These are phyloP conservation scores for Capreolus pygargus DNA, from an alignment of 2,113 vertebrate species.

Conservation along the genomic window DNA sequence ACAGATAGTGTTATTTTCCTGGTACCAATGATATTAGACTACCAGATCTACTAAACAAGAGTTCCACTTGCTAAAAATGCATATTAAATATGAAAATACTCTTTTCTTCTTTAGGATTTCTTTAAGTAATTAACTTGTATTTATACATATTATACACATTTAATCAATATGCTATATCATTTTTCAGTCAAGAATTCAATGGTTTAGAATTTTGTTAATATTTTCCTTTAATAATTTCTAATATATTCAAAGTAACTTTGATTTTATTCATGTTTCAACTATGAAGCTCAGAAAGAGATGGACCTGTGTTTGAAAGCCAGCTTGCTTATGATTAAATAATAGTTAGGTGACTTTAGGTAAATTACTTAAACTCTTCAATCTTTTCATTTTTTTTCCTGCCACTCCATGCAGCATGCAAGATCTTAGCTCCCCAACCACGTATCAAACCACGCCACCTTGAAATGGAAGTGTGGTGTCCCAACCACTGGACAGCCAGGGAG, in stretches of 20 bases:
- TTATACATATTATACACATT: neutral
- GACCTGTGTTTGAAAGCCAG: neutral
- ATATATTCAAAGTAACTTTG: neutral
- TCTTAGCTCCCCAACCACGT: neutral
- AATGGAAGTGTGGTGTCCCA: neutral
- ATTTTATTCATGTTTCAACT: neutral
- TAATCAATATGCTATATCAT: neutral
- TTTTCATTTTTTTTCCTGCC: neutral
- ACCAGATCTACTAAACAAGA: neutral
- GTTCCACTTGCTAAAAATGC: neutral
- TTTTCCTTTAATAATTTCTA: neutral
- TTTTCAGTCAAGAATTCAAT: neutral
- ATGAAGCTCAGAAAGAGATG: neutral
- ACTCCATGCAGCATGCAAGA: neutral
- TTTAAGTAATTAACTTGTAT: neutral
- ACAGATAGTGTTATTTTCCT: neutral
- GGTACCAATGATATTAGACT: neutral
- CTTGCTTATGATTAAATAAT: neutral
- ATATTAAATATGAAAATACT: neutral
- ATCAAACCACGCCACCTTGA: neutral
- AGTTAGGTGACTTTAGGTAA: neutral
- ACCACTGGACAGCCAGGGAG: neutral
- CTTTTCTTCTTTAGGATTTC: neutral
- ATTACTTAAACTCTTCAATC: neutral
- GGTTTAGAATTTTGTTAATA: neutral